Base-by-base conservation (phyloP, 92 coral and sea anemone genomes). In the Galaxea fascicularis region DNA sequence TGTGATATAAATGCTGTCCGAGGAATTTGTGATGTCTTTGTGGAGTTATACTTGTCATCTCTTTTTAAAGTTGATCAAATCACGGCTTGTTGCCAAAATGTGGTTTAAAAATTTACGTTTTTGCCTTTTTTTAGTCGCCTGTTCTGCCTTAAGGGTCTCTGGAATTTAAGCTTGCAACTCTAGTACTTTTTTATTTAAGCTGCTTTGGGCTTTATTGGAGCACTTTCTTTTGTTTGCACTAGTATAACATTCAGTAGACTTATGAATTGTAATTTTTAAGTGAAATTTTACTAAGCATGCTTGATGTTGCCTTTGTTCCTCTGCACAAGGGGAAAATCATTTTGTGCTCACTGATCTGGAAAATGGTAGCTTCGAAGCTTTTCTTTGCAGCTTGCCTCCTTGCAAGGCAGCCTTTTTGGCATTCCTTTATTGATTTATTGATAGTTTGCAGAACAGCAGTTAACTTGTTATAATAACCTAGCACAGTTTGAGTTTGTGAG, bases 211-310 rank as follows among this genome's bases (percentile, higher is more conserved):
- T 57, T 82, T 69, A 18, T n/a, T 29, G 26, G 22, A 59, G 47
- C 51, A 17, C 49, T 54, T 69, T 29, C 74, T 82, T 44, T 57
- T 53, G 16, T 54, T 71, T 82, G 78, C 77, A 69, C 68, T 69
- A 53, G 16, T 27, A 54, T 70, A 54, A 63, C 78, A 49, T 54
- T 31, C 30, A 24, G 52, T 71, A 44, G 58, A 44, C 58, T 65
- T 71, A 54, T 57, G 20, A 65, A 41, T 70, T 72, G 86, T 71
- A 82, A 82, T 82, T 82, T 82, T 82, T 79, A 79, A 82, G 78
- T 30, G 49, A 44, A 24, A 52, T 82, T 82, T 82, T 82, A 82
- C 78, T 15, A 12, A 47, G 71, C 71, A 26, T 82, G 71, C 47
- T 26, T 82, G 78, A n/a, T 56, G 67, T 54, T 82, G 46, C 78